Evolutionary conservation across 2,113 vertebrate species (phyloP).

Genomic region (Sphaerodactylus townsendi): DNA sequence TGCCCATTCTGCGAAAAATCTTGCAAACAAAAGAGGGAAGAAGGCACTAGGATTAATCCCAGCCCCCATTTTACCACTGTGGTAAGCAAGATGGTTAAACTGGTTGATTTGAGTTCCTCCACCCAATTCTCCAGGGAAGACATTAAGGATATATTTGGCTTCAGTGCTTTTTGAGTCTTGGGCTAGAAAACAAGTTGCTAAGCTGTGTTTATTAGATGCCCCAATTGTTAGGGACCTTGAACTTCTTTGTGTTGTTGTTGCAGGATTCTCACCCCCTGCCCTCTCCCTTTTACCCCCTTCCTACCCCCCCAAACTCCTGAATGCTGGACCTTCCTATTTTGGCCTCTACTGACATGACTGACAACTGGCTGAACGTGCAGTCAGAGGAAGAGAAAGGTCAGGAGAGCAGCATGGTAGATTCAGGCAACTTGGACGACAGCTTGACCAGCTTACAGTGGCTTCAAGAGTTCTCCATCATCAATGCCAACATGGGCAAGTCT

Average conservation of each 20-base stretch:
- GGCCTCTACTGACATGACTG: conserved; percentile 68
- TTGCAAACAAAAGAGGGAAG: fast-evolving
- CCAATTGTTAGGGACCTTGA: background rate
- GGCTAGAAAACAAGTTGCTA: background rate
- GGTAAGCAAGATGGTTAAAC: fast-evolving
- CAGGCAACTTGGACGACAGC: conserved; percentile 86
- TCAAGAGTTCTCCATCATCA: conserved; percentile 89
- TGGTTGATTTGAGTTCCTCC: background rate
- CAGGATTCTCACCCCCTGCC: conserved; percentile 37
- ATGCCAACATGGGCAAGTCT: conserved; percentile 72
- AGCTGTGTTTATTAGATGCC: background rate
- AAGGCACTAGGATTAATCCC: background rate
- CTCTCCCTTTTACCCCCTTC: background rate
- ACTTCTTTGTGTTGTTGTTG: conserved; percentile 7
- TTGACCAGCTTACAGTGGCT: conserved; percentile 96
- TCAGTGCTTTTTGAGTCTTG: background rate
- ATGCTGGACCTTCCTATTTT: conserved; percentile 73
- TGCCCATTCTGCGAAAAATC: background rate
- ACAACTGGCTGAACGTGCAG: conserved; percentile 78
- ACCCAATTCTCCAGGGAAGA: background rate
- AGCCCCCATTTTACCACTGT: fast-evolving
- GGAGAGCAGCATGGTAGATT: conserved; percentile 65
- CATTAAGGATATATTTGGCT: background rate
- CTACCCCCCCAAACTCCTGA: conserved; percentile 25
- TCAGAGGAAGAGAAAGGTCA: conserved; percentile 72